Percentiles rank a stretch among this genome's conserved stretches.
These are phyloP conservation scores for Notothenia coriiceps DNA, from an alignment of 2,113 vertebrate species.

Conservation along the genomic window DNA sequence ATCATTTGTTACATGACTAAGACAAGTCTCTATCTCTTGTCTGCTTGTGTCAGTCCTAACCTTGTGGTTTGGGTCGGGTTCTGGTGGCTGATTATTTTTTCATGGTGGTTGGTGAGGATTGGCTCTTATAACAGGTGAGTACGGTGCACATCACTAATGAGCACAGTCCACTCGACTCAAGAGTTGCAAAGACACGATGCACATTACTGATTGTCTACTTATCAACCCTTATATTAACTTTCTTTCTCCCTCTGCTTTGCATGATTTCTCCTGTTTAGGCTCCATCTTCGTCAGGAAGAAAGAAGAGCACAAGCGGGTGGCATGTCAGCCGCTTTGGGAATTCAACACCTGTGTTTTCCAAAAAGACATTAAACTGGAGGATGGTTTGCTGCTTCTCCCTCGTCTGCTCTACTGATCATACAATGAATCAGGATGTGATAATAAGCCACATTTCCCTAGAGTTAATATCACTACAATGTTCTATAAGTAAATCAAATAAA, in stretches of 20 bases:
- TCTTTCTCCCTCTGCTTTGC: background rate
- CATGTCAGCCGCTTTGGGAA: background rate
- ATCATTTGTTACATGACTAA: too few species aligned
- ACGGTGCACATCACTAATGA: too few species aligned
- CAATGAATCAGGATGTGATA: background rate
- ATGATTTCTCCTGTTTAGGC: background rate
- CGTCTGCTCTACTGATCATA: background rate
- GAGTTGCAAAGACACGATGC: too few species aligned
- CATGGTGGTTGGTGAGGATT: too few species aligned
- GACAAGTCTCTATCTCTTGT: too few species aligned
- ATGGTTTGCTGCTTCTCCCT: background rate
- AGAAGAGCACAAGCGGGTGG: background rate
- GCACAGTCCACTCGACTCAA: too few species aligned
- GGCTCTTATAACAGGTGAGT: too few species aligned
- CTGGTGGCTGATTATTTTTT: too few species aligned
- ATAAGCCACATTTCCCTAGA: background rate
- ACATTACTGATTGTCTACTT: background rate
- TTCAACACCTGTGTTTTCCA: slow-evolving; percentile 21
- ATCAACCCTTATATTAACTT: background rate
- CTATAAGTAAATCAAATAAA: too few species aligned
- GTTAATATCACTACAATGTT: too few species aligned
- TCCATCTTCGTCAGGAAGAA: slow-evolving; percentile 4
- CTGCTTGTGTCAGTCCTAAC: too few species aligned
- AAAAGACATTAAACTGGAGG: background rate
- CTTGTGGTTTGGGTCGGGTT: too few species aligned